phyloP scores from a whole-genome alignment of 2,797 vertebrate genomes.

The Orestias chungarensis region DNA sequence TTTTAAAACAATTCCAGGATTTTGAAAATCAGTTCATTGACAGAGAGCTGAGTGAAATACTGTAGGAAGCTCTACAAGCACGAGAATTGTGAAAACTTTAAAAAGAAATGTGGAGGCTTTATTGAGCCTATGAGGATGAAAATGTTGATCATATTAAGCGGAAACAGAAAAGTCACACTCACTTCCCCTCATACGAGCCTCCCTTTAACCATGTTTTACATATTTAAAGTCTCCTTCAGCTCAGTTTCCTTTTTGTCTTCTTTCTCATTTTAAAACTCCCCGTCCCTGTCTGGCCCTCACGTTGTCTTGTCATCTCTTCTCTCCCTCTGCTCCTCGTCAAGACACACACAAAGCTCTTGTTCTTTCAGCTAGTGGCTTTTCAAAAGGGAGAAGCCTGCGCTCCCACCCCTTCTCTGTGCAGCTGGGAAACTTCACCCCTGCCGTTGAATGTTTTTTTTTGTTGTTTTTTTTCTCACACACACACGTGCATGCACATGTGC shows the following conservation, averaged over 20 bases:
- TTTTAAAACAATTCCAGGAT: background rate
- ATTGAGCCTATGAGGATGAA: slow-evolving; percentile 20
- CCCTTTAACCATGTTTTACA: slow-evolving; percentile 37
- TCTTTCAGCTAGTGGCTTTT: slow-evolving; percentile 79
- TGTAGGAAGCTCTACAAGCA: background rate
- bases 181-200: slow-evolving; percentile 17
- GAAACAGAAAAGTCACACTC: slow-evolving; percentile 28
- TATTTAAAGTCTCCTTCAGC: slow-evolving; percentile 30
- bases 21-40: slow-evolving; percentile 11
- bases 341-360: slow-evolving; percentile 75
- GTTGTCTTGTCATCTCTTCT: slow-evolving; percentile 37
- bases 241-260: slow-evolving; percentile 16
- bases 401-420: slow-evolving; percentile 65
- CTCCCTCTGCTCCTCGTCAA: slow-evolving; percentile 2
- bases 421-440: slow-evolving; percentile 76
- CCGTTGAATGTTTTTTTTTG: slow-evolving; percentile 46
- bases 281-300: slow-evolving; percentile 27
- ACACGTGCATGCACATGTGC: slow-evolving; percentile 34
- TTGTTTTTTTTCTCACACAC: slow-evolving; percentile 17
- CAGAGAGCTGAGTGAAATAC: slow-evolving; percentile 25
- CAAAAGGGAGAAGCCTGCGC: slow-evolving; percentile 64
- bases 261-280: slow-evolving; percentile 19
- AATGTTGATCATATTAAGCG: slow-evolving; percentile 17
- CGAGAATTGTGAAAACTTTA: slow-evolving; percentile 3
- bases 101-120: background rate